Conservation (phyloP, 2,797 vertebrate genomes). For the Discoglossus pictus region DNA sequence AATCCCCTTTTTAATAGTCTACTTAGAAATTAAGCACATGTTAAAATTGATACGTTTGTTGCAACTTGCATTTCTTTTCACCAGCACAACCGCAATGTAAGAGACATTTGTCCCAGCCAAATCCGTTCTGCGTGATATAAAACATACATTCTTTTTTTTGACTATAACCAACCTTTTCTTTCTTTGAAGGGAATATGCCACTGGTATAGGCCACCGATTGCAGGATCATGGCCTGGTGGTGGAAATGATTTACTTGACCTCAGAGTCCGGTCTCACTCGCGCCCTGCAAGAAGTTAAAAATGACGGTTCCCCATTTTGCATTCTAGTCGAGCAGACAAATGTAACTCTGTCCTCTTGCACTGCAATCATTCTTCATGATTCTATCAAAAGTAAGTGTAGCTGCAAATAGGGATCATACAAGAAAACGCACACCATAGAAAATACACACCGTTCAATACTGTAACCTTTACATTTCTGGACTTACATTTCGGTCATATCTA, state of each 20-base stretch:
- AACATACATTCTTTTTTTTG: constrained; percentile 34
- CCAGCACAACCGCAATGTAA: no score
- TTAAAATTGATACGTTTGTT: no score
- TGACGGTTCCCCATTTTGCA: constrained; percentile 77
- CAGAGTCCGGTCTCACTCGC: constrained; percentile 71
- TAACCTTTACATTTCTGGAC: no score
- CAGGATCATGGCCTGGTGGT: constrained; percentile 76
- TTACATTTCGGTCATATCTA: no score
- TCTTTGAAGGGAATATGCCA: constrained; percentile 78
- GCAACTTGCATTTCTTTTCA: no score
- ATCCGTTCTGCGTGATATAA: no score
- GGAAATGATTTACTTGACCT: constrained; percentile 78
- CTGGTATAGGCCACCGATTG: constrained; percentile 77
- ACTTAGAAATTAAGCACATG: no score
- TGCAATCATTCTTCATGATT: constrained; percentile 79
- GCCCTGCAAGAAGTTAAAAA: constrained; percentile 80
- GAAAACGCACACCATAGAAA: no score
- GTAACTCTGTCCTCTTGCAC: constrained; percentile 76
- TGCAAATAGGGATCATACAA: constrained; percentile 33
- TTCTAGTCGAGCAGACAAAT: constrained; percentile 79
- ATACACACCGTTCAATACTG: no score
- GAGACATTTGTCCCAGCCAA: no score
- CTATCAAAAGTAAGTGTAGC: constrained; percentile 82
- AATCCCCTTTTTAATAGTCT: no score
- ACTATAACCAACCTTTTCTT: constrained; percentile 56